Conservation (phyloP, 2,888 invertebrate species). For the Serrognathus titanus region DNA sequence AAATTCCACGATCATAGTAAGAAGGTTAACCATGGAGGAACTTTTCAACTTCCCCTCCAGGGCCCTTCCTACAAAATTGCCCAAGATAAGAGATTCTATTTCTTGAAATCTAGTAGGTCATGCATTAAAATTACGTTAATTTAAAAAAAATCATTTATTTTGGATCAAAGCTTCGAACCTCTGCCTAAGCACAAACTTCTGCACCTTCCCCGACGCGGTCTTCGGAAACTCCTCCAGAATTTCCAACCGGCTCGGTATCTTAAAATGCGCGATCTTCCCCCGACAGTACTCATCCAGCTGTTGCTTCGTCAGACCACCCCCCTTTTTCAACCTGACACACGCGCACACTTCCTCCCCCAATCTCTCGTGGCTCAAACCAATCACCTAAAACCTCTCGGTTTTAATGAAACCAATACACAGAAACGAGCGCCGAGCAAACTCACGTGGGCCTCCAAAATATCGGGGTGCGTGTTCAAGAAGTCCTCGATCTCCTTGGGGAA, state of each 20-base stretch:
- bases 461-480: constrained; percentile 69
- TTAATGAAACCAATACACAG: too few species aligned
- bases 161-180: constrained; percentile 6
- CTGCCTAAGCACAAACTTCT: constrained; percentile 63
- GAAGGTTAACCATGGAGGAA: too few species aligned
- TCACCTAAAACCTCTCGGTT: constrained; percentile 49
- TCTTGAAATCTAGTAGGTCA: too few species aligned
- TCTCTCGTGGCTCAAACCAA: constrained; percentile 70
- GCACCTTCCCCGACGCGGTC: constrained; percentile 80
- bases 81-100: too few species aligned
- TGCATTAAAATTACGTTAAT: too few species aligned
- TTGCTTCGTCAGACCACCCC: constrained; percentile 52
- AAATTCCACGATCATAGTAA: too few species aligned
- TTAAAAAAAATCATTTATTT: neutral
- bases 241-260: constrained; percentile 72
- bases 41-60: too few species aligned
- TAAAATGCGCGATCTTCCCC: constrained; percentile 73
- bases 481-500: constrained; percentile 82
- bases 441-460: constrained; percentile 71
- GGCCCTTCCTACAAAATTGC: too few species aligned
- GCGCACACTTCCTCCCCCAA: constrained; percentile 77
- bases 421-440: neutral
- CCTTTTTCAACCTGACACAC: constrained; percentile 59
- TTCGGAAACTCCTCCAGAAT: constrained; percentile 71
- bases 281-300: constrained; percentile 62